Evolutionary conservation across 2,113 vertebrate genomes (phyloP), one percentile per base, ranked within the genome.

Genomic region (Halcyon senegalensis): DNA sequence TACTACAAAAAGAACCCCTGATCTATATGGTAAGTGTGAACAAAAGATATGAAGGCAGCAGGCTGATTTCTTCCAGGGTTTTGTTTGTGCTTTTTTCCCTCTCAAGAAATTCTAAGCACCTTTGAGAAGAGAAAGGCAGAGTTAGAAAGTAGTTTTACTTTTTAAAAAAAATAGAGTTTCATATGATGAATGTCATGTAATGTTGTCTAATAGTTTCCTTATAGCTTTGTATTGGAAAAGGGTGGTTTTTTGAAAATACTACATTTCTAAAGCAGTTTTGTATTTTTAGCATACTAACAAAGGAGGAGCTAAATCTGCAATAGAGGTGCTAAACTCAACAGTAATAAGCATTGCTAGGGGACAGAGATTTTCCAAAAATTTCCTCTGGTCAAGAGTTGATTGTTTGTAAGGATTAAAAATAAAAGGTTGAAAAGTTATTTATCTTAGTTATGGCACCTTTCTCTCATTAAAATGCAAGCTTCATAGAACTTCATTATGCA

Each of bases 1-100:
- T 72, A 30, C 70, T 77, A 67, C 55, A 73, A 41, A 44, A 41
- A 39, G 66, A 80, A n/a, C 5, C 1, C 16, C 21, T 63, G 41
- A 90, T 9, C 37, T 95, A 46, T 33, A n/a, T 60, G 83, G 82
- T 92, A 93, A 96, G 92, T 77, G 82, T 79, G 84, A 94, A 83
- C 33, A 81, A 92, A 94, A 91, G 13, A 59, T 44, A 86, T 39
- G 33, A 59, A 76, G 27, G 27, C 75, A 89, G 25, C 1, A 2
- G 39, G 16, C 5, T 72, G 33, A 31, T 48, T 75, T 90, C 11
- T 78, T 86, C 59, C 4, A 15, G 20, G 16, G 46, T 64, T 85
- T 90, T 5, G 10, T 33, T 79, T 35, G 35, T 64, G 44, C 67
- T 86, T 41, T n/a, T 37, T 70, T 84, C 37, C 5, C 11, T 66